A percentile compares a stretch with the other conserved stretches of the same genome.
phyloP scores from a whole-genome alignment of 64 coral and sea anemone species.

The Dendrophyllia cribrosa region DNA sequence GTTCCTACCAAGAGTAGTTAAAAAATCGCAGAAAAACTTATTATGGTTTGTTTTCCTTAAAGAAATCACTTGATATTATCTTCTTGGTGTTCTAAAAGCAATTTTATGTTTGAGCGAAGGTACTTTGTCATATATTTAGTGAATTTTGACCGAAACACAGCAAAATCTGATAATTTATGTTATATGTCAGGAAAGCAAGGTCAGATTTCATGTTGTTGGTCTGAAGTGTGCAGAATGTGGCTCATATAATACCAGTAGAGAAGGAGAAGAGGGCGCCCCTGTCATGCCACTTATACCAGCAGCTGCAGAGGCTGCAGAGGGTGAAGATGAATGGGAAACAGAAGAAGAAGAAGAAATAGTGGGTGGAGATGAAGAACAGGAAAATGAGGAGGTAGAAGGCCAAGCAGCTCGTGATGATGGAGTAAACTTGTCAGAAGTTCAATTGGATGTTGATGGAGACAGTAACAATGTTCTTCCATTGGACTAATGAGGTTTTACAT shows the following conservation, averaged over 20 bases:
- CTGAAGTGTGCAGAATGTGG: slow-evolving; percentile 75
- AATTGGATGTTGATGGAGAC: not conserved
- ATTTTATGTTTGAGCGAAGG: too few relatives aligned
- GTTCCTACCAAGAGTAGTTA: too few relatives aligned
- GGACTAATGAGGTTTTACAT: not conserved
- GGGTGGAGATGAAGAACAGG: not conserved
- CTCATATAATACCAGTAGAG: slow-evolving; percentile 77
- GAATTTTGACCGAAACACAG: too few relatives aligned
- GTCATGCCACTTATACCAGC: slow-evolving; percentile 11
- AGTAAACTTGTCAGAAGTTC: not conserved
- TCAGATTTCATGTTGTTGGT: slow-evolving; percentile 85
- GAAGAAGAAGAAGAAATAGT: slow-evolving; percentile 23
- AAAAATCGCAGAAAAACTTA: too few relatives aligned
- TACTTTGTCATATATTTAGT: too few relatives aligned
- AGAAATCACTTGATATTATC: too few relatives aligned
- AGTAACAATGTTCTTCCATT: not conserved
- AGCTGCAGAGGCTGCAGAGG: not conserved
- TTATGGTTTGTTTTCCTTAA: too few relatives aligned
- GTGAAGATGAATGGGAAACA: slow-evolving; percentile 45
- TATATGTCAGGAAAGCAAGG: slow-evolving; percentile 74
- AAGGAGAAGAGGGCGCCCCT: slow-evolving; percentile 76
- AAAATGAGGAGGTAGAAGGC: slow-evolving; percentile 8
- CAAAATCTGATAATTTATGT: too few relatives aligned
- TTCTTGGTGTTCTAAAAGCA: too few relatives aligned
- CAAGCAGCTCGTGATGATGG: not conserved